Evolutionary conservation across 2,888 invertebrate species (phyloP), one percentile per base, ranked within the genome.

Genomic region (Nipponacmea schrenckii): DNA sequence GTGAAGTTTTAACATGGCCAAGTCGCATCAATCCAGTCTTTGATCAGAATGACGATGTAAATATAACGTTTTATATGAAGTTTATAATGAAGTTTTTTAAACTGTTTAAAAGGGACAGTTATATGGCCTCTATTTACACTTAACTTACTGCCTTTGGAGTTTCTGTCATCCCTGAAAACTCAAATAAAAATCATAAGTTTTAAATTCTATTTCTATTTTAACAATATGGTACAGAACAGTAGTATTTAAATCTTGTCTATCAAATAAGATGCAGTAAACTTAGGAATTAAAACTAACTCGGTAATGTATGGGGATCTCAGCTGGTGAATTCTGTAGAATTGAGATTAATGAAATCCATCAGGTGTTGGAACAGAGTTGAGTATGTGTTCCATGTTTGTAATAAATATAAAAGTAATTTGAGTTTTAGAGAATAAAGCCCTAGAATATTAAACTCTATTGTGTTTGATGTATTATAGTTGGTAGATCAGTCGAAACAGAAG

Each of bases 1-100:
- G 94, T n/a, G 91, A 90, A 63, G 95, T 95, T 0, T 93, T 97
- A 0, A 93, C 93, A 79, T 96, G 96, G 96, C 90, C 96, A 1
- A 92, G 92, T 75, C 91, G 93, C 50, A 95, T 97, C 67, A 93
- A 93, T 83, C 93, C 94, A 0, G 92, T 96, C 71, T 93, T 96
- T 83, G 94, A 95, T 46, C 92, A 92, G 81, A 95, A 95, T 87
- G 94, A 94, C 67, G 92, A 88, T 80, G 89, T 89, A 79, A 71
- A 78, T 68, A 14, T 17, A n/a, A 10, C 17, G 15, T 45, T 20
- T 15, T 27, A 12, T 15, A n/a, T 67, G 12, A 26, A 26, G 44
- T 20, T 20, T 64, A 1, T 12, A 12, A 27, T 4, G n/a, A 26
- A 7, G 31, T 1, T 64, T 20, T 31, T 27, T 64, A n/a, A 10